Base-by-base conservation (phyloP, 1,140 invertebrate genomes). In the Lepidurus arcticus region DNA sequence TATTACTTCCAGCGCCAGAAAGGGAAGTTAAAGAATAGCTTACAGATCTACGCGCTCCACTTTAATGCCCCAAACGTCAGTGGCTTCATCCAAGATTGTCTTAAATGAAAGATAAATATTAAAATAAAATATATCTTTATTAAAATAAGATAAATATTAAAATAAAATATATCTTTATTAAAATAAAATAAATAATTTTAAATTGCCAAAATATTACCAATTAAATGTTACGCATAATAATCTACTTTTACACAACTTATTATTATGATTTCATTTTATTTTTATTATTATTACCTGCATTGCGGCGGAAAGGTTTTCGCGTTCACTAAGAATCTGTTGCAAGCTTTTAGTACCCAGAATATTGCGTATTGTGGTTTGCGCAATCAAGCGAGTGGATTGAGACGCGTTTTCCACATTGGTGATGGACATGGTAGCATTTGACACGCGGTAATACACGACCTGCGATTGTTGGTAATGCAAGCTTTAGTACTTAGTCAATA, bases 331-430 rank as follows among this genome's bases (percentile, higher is more conserved):
- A 47, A 86, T 85, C 80, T 86, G 85, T 81, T 86, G 85, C 21
- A 86, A 82, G 79, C 84, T 84, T 80, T 85, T 85, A 1, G 85
- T 86, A 7, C 85, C 85, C 78, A 86, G 80, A 81, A 87, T 86
- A 79, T 87, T 88, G 65, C 85, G 79, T 2, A 86, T 80, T 8
- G 86, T 86, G 5, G 85, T 86, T 78, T 86, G 85, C 44, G 84
- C 86, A 80, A 87, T 80, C 42, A 86, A 81, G 47, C 85, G 78
- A 9, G 85, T 94, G 77, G 92, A 93, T 85, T 96, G 93, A 85
- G 96, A 94, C 43, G 95, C 95, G 85, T 98, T 97, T 85, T 98
- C 96, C 44, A 98, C 96, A 85, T 98, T 98, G 43, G 95, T 95
- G 80, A 98, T 95, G 45, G 95, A 97, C 78, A 98, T 93, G 0